These are phyloP conservation scores for Ophion ventricosus DNA, from an alignment of 2,888 invertebrate species.

Conservation along the genomic window DNA sequence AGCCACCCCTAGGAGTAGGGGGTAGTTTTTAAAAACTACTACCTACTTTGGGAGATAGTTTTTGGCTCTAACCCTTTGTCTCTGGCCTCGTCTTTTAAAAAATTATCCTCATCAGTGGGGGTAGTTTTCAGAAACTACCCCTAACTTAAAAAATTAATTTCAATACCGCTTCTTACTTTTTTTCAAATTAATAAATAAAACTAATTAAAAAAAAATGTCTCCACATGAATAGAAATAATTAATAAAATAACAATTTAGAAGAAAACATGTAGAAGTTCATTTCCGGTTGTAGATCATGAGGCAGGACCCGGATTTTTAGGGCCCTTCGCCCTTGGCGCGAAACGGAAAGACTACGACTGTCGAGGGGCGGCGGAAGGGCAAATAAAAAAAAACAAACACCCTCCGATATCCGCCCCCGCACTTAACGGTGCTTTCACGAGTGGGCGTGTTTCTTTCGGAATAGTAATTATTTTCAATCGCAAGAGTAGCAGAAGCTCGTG, in stretches of 20 bases:
- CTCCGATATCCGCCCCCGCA: conserved; percentile 68
- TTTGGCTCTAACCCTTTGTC: too few species aligned
- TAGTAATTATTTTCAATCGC: conserved; percentile 67
- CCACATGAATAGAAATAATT: neutral
- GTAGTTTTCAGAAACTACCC: too few species aligned
- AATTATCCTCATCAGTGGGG: too few species aligned
- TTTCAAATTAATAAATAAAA: too few species aligned
- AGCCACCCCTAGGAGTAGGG: neutral
- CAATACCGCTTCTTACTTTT: too few species aligned
- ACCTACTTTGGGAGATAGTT: too few species aligned
- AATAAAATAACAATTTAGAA: neutral
- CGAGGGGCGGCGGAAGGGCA: conserved; percentile 9
- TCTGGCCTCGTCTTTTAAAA: too few species aligned
- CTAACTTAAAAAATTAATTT: too few species aligned
- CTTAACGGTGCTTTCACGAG: conserved; percentile 68
- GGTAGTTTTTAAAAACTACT: neutral
- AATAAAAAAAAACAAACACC: conserved; percentile 56
- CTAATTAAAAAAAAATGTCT: too few species aligned
- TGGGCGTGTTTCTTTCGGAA: conserved; percentile 66
- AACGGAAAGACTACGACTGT: neutral
- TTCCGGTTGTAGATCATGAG: neutral
- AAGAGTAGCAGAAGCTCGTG: neutral
- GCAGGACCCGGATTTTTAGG: neutral
- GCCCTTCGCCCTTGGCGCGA: neutral
- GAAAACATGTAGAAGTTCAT: neutral